Base-by-base conservation (phyloP, 2,888 invertebrate genomes). In the Hymenopus coronatus region DNA sequence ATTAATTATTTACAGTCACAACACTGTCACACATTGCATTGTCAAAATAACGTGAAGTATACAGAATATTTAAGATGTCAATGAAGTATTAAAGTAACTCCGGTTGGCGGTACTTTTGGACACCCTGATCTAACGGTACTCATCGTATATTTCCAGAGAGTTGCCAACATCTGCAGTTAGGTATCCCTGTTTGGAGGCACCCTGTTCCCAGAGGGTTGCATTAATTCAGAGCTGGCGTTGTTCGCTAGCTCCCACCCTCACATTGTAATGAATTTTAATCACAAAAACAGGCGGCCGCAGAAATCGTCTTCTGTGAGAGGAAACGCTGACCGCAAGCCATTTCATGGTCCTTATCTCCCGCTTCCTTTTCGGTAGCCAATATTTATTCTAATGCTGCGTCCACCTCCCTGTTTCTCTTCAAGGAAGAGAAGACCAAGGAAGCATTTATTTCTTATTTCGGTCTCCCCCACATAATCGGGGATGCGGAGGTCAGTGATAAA, bases 231-330 rank as follows among this genome's bases (percentile, higher is more conserved):
- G 40, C n/a, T 28, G 81, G 12, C 27, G n/a, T 12, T 28, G 33
- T n/a, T 27, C 88, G 28, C n/a, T n/a, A n/a, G n/a, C 9, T 14
- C 27, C 83, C 27, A 27, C 2, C 88, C 27, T 28, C 81, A 82
- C 88, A 88, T 88, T 88, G 85, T 88, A 88, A 88, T 88, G 85
- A 88, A 88, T 88, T 88, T 88, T 88, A 88, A 88, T 88, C 88
- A 85, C 88, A 85, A 83, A 88, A 54, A 82, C 83, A 84, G 25
- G 20, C 15, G 54, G 54, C 40, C 33, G 33, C 54, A 54, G 54
- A 54, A 54, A 54, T 54, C 14, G 9, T 54, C 14, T 54, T 54
- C 3, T 54, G 54, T 54, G 15, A 54, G 54, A 54, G 20, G 25
- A 25, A 70, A 70, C 8, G n/a, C 82, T 87, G 87, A 82, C n/a